Conservation (phyloP, 2,113 vertebrate genomes). For the Tenebrosternarchus preto region DNA sequence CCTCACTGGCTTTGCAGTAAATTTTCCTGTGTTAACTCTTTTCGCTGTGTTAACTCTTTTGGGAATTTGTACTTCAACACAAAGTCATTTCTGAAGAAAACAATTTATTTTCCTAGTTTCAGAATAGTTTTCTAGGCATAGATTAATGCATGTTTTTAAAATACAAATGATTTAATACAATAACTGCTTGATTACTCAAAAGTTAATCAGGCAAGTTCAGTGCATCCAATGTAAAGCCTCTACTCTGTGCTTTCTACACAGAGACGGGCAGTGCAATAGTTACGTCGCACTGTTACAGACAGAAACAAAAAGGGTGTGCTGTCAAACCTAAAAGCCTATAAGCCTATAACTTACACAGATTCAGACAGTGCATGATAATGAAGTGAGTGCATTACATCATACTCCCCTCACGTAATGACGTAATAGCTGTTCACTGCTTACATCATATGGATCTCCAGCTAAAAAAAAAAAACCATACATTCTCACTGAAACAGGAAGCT, state of each 20-base stretch:
- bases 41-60: slow-evolving; percentile 6
- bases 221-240: background rate
- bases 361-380: background rate
- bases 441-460: slow-evolving; percentile 7
- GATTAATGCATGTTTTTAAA: no score
- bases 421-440: slow-evolving; percentile 28
- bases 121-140: no score
- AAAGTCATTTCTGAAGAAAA: background rate
- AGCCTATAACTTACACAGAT: background rate
- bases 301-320: slow-evolving; percentile 10
- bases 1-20: background rate
- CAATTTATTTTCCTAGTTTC: no score
- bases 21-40: slow-evolving; percentile 6
- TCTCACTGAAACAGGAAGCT: background rate
- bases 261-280: background rate
- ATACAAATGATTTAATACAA: no score
- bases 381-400: background rate
- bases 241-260: background rate
- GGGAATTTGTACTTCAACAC: background rate
- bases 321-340: background rate
- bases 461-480: slow-evolving; percentile 23
- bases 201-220: background rate
- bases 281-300: background rate
- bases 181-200: background rate
- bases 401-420: slow-evolving; percentile 7